These are phyloP conservation scores for Drosophila siamana DNA, from an alignment of 2,888 invertebrate species.

Conservation along the genomic window DNA sequence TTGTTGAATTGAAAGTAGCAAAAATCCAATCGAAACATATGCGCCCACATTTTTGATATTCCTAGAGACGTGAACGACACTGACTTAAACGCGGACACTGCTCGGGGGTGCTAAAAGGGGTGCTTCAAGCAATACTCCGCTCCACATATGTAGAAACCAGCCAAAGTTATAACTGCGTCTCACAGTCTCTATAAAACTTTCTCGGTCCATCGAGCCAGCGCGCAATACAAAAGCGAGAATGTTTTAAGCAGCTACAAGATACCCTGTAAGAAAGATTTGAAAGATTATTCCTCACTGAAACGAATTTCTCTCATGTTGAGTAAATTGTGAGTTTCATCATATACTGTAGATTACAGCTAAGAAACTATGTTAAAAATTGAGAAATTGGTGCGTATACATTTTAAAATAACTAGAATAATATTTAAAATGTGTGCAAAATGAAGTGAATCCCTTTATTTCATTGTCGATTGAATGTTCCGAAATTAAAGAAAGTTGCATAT, in stretches of 20 bases:
- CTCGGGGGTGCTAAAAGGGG: not conserved
- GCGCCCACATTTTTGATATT: conserved; percentile 47
- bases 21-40: conserved; percentile 44
- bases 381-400: too few species aligned
- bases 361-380: too few species aligned
- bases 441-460: too few species aligned
- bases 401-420: too few species aligned
- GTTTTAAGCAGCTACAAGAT: not conserved
- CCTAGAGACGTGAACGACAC: conserved; percentile 4
- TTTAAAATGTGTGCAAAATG: too few species aligned
- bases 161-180: conserved; percentile 50
- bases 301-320: too few species aligned
- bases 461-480: too few species aligned
- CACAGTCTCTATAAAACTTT: conserved; percentile 49
- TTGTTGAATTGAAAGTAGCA: conserved; percentile 16
- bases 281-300: too few species aligned
- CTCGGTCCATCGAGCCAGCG: conserved; percentile 42
- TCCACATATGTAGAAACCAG: conserved; percentile 54
- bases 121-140: conserved; percentile 44
- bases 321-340: too few species aligned
- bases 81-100: not conserved
- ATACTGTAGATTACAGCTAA: too few species aligned
- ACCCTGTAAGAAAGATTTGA: too few species aligned
- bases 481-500: too few species aligned
- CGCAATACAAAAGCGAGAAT: conserved; percentile 26